Evolutionary conservation across 2,113 vertebrate species (phyloP).

Genomic region (Gymnorhina tibicen): DNA sequence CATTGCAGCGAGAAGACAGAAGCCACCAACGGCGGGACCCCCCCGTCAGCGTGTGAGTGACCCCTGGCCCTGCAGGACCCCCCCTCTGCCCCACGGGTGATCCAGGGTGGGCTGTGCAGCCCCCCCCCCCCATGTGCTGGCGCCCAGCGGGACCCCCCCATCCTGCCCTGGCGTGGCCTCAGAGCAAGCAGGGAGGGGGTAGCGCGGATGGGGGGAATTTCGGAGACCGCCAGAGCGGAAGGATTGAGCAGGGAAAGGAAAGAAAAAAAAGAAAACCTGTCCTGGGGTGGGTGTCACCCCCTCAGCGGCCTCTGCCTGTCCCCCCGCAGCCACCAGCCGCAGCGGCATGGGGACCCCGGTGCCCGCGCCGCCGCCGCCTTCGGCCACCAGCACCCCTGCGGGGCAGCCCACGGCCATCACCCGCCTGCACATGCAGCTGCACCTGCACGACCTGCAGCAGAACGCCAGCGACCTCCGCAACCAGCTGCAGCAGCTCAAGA

Average conservation of each 20-base stretch:
- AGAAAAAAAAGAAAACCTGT: not conserved
- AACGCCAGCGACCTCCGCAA: slow-evolving; percentile 92
- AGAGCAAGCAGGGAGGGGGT: rapidly evolving
- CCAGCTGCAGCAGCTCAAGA: slow-evolving; percentile 89
- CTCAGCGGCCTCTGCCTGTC: not conserved
- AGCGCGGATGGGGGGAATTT: rapidly evolving
- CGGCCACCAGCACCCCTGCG: slow-evolving; percentile 61
- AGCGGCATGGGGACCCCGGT: slow-evolving; percentile 69
- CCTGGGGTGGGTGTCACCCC: not conserved
- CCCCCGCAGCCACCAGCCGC: slow-evolving; percentile 24
- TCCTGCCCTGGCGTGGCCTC: not conserved
- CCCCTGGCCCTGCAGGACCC: not conserved
- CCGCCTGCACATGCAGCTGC: slow-evolving; percentile 93
- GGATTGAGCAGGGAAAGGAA: rapidly evolving
- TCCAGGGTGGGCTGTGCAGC: not conserved
- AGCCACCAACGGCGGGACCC: slow-evolving; percentile 87
- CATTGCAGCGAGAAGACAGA: slow-evolving; percentile 91
- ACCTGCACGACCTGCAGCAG: slow-evolving; percentile 92
- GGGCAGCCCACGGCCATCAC: slow-evolving; percentile 80
- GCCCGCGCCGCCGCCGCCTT: slow-evolving; percentile 78
- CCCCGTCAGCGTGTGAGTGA: slow-evolving; percentile 73
- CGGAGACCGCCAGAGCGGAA: not conserved
- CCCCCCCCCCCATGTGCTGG: not conserved
- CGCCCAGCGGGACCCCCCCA: rapidly evolving
- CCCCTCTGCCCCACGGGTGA: rapidly evolving